Conservation (phyloP, 2,797 vertebrate species). For the Anguilla anguilla region DNA sequence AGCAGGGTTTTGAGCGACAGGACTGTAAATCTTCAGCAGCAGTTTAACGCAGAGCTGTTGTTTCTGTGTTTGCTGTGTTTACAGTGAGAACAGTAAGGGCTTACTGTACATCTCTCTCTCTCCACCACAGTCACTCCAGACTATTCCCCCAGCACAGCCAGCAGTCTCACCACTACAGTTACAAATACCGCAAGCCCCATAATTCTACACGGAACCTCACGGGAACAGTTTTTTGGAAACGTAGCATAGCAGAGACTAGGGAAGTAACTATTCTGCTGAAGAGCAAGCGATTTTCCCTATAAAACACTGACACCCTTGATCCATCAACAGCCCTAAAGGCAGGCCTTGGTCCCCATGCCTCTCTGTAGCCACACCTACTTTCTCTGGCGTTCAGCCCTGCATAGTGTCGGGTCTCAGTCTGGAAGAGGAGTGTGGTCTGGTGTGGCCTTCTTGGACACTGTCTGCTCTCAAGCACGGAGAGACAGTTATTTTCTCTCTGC, state of each 20-base stretch:
- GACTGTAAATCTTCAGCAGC: background rate
- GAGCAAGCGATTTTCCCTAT: background rate
- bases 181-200: conserved; percentile 53
- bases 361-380: background rate
- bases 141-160: conserved; percentile 40
- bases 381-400: background rate
- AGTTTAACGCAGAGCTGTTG: background rate
- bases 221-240: conserved; percentile 45
- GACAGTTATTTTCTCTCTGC: conserved; percentile 61
- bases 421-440: background rate
- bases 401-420: background rate
- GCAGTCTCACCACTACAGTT: conserved; percentile 47
- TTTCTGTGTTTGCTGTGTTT: conserved; percentile 1
- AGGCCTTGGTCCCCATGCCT: background rate
- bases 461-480: conserved; percentile 35
- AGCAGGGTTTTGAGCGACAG: background rate
- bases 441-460: background rate
- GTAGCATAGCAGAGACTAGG: conserved; percentile 41
- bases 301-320: background rate
- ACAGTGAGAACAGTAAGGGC: background rate
- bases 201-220: conserved; percentile 47
- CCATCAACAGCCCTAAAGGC: background rate
- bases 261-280: conserved; percentile 53
- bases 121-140: conserved; percentile 14
- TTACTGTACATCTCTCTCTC: background rate